Conservation (phyloP, 2,113 vertebrate genomes). For the Pitta sordida region DNA sequence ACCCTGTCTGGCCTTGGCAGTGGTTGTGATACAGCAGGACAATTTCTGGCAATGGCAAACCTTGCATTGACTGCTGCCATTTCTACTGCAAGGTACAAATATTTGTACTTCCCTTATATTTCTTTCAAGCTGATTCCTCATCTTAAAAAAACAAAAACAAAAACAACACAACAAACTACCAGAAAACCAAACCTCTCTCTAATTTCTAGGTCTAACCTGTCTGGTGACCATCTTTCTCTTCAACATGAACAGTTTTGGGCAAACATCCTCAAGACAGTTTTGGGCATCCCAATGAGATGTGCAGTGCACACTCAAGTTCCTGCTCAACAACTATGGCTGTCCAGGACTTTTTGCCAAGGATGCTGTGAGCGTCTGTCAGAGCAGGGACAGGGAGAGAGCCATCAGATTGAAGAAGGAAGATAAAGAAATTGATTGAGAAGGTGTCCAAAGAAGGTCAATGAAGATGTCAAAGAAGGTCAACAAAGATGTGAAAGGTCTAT, state of each 20-base stretch:
- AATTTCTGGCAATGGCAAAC: background rate
- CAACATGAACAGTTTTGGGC: background rate
- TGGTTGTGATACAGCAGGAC: background rate
- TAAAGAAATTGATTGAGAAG: background rate
- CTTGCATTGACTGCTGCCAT: background rate
- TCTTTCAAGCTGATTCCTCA: background rate
- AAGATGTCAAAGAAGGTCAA: background rate
- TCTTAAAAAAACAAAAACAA: background rate
- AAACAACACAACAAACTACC: no score
- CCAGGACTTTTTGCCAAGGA: background rate
- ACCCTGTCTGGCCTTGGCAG: background rate
- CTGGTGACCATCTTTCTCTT: background rate
- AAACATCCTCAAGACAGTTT: background rate
- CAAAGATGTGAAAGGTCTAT: background rate
- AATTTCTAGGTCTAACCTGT: background rate
- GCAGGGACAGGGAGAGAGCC: background rate
- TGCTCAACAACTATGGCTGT: background rate
- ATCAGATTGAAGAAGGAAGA: background rate
- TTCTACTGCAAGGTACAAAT: background rate
- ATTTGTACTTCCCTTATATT: background rate
- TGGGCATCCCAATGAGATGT: background rate
- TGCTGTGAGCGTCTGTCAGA: background rate
- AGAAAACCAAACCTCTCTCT: no score
- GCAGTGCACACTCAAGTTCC: background rate
- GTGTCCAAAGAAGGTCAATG: background rate